These are phyloP conservation scores for Anodontia alba DNA, from an alignment of 2,888 invertebrate genomes.

Conservation along the genomic window DNA sequence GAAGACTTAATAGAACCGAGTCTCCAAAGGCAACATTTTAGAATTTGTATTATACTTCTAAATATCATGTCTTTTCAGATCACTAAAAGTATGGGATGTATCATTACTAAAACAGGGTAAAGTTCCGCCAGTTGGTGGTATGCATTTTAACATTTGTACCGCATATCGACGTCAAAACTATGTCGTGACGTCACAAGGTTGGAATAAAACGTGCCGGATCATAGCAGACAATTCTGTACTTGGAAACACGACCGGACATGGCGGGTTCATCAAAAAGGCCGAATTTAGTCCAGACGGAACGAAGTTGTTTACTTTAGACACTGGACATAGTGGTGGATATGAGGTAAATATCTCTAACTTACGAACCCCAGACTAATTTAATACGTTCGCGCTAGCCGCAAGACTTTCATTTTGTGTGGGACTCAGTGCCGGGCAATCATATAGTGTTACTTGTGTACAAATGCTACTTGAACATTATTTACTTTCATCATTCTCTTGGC, in stretches of 20 bases:
- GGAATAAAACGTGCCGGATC: constrained; percentile 15
- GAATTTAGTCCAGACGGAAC: constrained; percentile 36
- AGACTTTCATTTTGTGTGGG: too few relatives aligned
- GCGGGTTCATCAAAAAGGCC: constrained; percentile 48
- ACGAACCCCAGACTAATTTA: not conserved
- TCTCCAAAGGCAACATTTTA: too few relatives aligned
- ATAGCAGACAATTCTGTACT: not conserved
- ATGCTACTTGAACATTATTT: too few relatives aligned
- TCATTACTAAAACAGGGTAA: constrained; percentile 24
- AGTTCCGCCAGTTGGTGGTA: constrained; percentile 19
- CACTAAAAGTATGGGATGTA: constrained; percentile 53
- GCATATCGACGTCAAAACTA: constrained; percentile 33
- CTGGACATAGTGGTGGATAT: constrained; percentile 51
- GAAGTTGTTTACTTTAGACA: constrained; percentile 39
- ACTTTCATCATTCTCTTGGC: too few relatives aligned
- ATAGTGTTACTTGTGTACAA: too few relatives aligned
- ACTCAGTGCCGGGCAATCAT: too few relatives aligned
- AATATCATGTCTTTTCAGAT: too few relatives aligned
- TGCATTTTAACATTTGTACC: constrained; percentile 38
- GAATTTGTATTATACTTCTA: too few relatives aligned
- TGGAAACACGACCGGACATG: constrained; percentile 25
- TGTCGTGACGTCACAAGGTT: constrained; percentile 48
- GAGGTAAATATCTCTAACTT: constrained; percentile 41
- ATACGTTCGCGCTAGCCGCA: not conserved
- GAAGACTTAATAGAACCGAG: too few relatives aligned